Conservation (phyloP, 2,888 invertebrate genomes). For the Drosophila pseudotakahashii region DNA sequence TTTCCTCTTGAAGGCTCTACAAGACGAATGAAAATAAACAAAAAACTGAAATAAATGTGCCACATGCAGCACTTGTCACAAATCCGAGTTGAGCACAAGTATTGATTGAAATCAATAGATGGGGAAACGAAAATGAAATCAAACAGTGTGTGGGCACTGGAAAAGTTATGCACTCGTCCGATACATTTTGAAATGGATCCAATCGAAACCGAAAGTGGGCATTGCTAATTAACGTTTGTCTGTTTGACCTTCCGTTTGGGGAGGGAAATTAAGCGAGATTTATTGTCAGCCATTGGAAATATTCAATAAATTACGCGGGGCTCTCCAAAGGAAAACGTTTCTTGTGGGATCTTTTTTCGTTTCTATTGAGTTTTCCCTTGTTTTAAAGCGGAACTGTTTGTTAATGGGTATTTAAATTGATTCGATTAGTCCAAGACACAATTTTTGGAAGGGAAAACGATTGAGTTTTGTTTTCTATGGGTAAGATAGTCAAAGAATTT, state of each 20-base stretch:
- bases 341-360: neutral
- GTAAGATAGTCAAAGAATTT: neutral
- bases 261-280: slow-evolving; percentile 22
- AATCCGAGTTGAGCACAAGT: slow-evolving; percentile 48
- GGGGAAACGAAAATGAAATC: slow-evolving; percentile 38
- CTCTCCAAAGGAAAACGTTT: neutral
- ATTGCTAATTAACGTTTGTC: slow-evolving; percentile 58
- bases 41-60: slow-evolving; percentile 41
- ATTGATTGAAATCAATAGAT: slow-evolving; percentile 56
- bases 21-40: slow-evolving; percentile 14
- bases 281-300: slow-evolving; percentile 28
- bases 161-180: slow-evolving; percentile 31
- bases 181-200: slow-evolving; percentile 30
- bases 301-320: slow-evolving; percentile 17
- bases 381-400: slow-evolving; percentile 33
- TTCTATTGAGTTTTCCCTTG: slow-evolving; percentile 3
- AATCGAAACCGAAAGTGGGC: slow-evolving; percentile 57
- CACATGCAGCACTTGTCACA: slow-evolving; percentile 53
- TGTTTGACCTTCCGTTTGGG: slow-evolving; percentile 53
- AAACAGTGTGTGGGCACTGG: slow-evolving; percentile 35
- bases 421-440: slow-evolving; percentile 8
- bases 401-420: slow-evolving; percentile 69
- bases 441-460: neutral
- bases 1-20: slow-evolving; percentile 12
- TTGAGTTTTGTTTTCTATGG: neutral